A percentile compares a stretch with the other conserved stretches of the same genome.
Evolutionary conservation across 37 sponge, comb jelly and placozoan species (phyloP).

Genomic region (Amphimedon queenslandica): DNA sequence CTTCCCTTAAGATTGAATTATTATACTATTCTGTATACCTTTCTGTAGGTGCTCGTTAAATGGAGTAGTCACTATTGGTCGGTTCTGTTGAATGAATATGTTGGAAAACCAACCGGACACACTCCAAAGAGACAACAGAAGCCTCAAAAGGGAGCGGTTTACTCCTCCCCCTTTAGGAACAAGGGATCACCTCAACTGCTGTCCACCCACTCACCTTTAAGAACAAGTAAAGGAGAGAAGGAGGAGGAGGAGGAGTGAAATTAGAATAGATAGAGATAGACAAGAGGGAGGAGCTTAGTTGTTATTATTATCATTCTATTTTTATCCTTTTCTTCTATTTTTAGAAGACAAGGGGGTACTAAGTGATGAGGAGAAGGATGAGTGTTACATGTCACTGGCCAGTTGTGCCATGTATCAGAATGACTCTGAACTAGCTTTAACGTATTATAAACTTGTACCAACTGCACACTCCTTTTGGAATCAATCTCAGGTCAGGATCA

Average conservation of each 20-base stretch:
- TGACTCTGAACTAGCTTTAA: conserved; percentile 37
- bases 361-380: conserved; percentile 11
- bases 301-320: background rate
- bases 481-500: conserved; percentile 75
- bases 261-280: background rate
- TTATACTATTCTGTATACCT: background rate
- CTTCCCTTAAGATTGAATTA: background rate
- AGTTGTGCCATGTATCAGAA: conserved; percentile 43
- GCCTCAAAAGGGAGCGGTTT: too few relatives aligned
- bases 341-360: background rate
- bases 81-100: background rate
- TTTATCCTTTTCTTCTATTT: background rate
- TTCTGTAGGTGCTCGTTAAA: conserved; percentile 13
- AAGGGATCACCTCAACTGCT: too few relatives aligned
- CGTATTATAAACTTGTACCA: conserved; percentile 38
- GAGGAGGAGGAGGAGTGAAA: too few relatives aligned
- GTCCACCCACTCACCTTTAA: too few relatives aligned
- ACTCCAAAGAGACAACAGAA: too few relatives aligned
- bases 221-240: too few relatives aligned
- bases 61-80: conserved; percentile 56
- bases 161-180: too few relatives aligned
- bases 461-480: conserved; percentile 69
- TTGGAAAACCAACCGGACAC: background rate
- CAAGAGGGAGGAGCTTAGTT: background rate
- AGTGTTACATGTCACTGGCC: conserved; percentile 56